Base-by-base conservation (phyloP, 2,797 vertebrate genomes). In the Sebastes jordani region DNA sequence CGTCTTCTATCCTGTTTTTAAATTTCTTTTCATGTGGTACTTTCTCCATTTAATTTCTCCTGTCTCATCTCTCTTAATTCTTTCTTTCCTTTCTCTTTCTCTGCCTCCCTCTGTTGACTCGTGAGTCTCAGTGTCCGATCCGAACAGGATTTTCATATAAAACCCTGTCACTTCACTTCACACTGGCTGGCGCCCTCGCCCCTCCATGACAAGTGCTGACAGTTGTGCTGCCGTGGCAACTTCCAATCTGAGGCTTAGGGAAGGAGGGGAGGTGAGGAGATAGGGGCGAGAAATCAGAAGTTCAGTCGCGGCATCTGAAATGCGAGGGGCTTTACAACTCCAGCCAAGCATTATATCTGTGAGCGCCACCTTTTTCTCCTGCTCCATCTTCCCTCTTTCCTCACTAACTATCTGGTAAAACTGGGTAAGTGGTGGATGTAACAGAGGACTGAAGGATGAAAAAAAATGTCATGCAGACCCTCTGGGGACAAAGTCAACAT, bases 151-250 rank as follows among this genome's bases (percentile, higher is more conserved):
- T 95, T 93, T 93, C 91, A 94, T 94, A 95, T 95, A 93, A 94
- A 94, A 93, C 91, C 92, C 94, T 93, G 93, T 95, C 95, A 94
- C 92, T 91, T 91, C 83, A 27, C 88, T 93, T 95, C 94, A 95
- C 82, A 67, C 58, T 54, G 49, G 22, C 46, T 55, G 84, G 92
- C 42, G 90, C 86, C 85, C 76, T 85, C 78, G 73, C 85, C 91
- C 87, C 85, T 83, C 71, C 46, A 54, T 94, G 94, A 95, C 93
- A 91, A 92, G 92, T 62, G 85, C 90, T 94, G 95, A 95, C 95
- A 96, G 94, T 93, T 95, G 83, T 95, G 95, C 96, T 95, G 94
- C 91, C 65, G 86, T 89, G 90, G 95, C 94, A 95, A 94, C 90
- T 94, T 93, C 88, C 92, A 92, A 92, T 94, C 93, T 91, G 69